Evolutionary conservation across 2,797 vertebrate species (phyloP), one percentile per base, ranked within the genome.

Genomic region (Protosalanx chinensis): DNA sequence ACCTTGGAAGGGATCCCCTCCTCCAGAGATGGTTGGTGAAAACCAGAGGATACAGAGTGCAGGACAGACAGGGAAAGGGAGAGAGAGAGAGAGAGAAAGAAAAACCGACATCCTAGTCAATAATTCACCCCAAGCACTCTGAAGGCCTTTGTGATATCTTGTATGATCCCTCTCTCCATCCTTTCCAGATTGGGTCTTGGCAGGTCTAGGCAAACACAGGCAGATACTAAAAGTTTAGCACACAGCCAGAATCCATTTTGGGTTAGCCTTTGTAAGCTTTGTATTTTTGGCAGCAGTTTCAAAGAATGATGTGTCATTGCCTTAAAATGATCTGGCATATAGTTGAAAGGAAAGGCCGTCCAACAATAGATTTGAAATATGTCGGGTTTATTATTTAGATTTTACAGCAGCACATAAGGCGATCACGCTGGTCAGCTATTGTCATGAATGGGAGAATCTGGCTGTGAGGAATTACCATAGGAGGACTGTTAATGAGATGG

Each of bases 391-490:
- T 41, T 12, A 3, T 41, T 41, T 41, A 0, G 37, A 41, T 41
- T 41, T 10, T 41, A 10, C 2, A 10, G 37, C 16, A 23, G 33
- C 23, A 16, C 32, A 20, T 65, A 7, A 46, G 33, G 16, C 20
- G 4, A 75, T 20, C 74, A 77, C 10, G 35, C 6, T 59, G 58
- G n/a, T 2, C 58, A 10, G 37, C 10, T 41, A 41, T 41, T 12
- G 0, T 12, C 6, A 41, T 41, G 37, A 41, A 85, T 75, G 77
- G 79, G 90, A 83, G 76, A 82, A 89, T 88, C 86, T 82, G 86
- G 88, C 89, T 90, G 89, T 84, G 86, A 62, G 64, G 85, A 83
- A 90, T 89, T 84, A 86, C 78, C 88, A 90, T 88, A 80, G 33
- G 86, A 79, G 89, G 82, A 86, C 81, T 83, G 78, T 81, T 82